Percentiles rank a stretch among this genome's conserved stretches.
Conservation (phyloP, 1,140 invertebrate genomes). For the Drosophila quadrilineata region DNA sequence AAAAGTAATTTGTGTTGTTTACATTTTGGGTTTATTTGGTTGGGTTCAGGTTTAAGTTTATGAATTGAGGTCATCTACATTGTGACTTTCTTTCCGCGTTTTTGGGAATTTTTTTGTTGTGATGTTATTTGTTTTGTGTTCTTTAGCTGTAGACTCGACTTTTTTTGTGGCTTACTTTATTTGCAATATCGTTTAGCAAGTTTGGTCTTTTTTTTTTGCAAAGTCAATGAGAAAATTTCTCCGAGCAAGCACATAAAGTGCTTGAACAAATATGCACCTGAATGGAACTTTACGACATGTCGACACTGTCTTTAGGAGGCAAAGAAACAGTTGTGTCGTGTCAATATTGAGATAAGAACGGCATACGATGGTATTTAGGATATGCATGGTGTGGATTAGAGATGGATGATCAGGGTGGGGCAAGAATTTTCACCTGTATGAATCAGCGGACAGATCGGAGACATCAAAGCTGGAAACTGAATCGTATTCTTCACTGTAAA, state of each 20-base stretch:
- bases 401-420: constrained; percentile 5
- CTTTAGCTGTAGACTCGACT: constrained; percentile 12
- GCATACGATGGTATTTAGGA: constrained; percentile 36
- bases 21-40: background rate
- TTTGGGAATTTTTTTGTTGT: constrained; percentile 31
- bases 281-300: constrained; percentile 57
- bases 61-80: constrained; percentile 55
- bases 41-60: constrained; percentile 35
- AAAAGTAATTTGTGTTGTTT: background rate
- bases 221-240: constrained; percentile 47
- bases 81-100: constrained; percentile 56
- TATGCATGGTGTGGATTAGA: constrained; percentile 18
- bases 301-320: no score
- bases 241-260: constrained; percentile 46
- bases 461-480: constrained; percentile 1
- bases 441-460: constrained; percentile 6
- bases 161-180: constrained; percentile 52
- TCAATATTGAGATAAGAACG: constrained; percentile 46
- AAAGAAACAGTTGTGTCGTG: background rate
- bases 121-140: constrained; percentile 21
- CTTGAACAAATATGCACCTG: constrained; percentile 39
- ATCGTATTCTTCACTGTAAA: constrained; percentile 37
- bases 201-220: background rate
- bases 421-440: constrained; percentile 47
- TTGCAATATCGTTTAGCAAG: constrained; percentile 59